These are phyloP conservation scores for Seira ritae DNA, from an alignment of 2,888 invertebrate genomes.

Conservation along the genomic window DNA sequence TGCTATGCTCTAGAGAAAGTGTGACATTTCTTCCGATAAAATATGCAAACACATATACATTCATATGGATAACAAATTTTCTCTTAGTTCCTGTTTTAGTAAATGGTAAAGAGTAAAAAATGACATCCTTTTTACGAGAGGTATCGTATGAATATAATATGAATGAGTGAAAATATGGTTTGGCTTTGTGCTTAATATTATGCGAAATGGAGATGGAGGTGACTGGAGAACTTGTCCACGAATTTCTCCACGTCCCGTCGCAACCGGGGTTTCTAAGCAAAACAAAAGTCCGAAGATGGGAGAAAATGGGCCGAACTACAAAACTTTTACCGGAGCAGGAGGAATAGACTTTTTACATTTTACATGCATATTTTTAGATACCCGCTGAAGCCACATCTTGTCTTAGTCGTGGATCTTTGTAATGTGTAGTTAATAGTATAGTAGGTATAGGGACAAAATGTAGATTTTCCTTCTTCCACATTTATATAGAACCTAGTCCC, in stretches of 20 bases:
- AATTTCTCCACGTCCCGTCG: no score
- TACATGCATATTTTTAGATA: background rate
- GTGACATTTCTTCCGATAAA: no score
- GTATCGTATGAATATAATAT: background rate
- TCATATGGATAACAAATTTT: no score
- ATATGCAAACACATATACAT: no score
- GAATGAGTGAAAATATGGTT: background rate
- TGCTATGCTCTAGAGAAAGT: no score
- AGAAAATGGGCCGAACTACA: background rate
- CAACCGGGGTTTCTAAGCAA: conserved; percentile 40
- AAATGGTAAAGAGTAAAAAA: no score
- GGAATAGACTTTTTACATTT: background rate
- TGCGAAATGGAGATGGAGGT: background rate
- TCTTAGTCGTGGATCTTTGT: background rate
- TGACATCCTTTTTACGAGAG: no score
- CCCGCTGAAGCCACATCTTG: background rate
- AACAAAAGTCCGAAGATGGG: conserved; percentile 15
- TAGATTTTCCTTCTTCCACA: background rate
- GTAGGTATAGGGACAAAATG: no score
- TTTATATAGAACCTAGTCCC: background rate
- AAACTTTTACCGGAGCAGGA: background rate
- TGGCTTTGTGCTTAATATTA: background rate
- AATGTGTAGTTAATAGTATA: no score
- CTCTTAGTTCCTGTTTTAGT: no score
- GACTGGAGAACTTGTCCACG: background rate